Percentiles rank a stretch among this genome's conserved stretches.
phyloP scores from a whole-genome alignment of 1,140 invertebrate genomes.

The Neodiprion pinetum region DNA sequence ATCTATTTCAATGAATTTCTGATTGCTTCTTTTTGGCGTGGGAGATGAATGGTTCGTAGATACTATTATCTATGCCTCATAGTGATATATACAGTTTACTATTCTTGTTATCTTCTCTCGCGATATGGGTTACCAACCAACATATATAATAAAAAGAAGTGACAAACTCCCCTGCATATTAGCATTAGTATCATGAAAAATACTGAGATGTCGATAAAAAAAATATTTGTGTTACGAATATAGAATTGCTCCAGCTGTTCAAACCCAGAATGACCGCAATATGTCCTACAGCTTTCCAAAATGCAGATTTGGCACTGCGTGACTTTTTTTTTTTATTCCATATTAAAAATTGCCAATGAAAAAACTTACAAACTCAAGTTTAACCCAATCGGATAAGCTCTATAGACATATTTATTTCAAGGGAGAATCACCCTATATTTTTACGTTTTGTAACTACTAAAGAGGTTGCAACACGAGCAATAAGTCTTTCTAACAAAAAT shows the following conservation, averaged over 20 bases:
- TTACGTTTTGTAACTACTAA: no score
- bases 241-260: neutral
- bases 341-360: no score
- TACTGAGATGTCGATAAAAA: neutral
- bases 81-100: no score
- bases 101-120: slow-evolving; percentile 10
- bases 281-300: neutral
- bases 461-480: no score
- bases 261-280: neutral
- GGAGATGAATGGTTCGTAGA: slow-evolving; percentile 17
- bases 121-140: neutral
- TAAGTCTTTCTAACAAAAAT: slow-evolving; percentile 22
- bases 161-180: neutral
- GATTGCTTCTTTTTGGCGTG: slow-evolving; percentile 8
- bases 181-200: neutral
- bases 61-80: no score
- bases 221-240: neutral
- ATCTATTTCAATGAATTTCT: slow-evolving; percentile 5
- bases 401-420: no score
- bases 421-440: no score
- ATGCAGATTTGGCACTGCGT: no score
- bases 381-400: no score
- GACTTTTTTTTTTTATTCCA: no score
- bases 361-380: no score
- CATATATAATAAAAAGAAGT: neutral